Conservation (phyloP, 2,888 invertebrate genomes). For the Lithosia quadra region DNA sequence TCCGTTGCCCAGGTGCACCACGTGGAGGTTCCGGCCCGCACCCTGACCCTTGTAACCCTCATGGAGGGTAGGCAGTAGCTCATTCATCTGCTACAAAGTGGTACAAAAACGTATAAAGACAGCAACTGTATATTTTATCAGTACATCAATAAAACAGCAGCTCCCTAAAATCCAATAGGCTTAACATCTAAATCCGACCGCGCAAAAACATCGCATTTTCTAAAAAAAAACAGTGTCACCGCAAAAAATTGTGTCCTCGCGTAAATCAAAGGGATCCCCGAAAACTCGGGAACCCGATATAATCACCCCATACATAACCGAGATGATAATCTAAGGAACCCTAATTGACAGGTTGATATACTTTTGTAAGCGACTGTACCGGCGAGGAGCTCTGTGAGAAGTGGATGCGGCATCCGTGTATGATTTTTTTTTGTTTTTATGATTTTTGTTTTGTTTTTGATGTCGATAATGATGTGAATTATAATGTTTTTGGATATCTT, state of each 20-base stretch:
- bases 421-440: conserved; percentile 16
- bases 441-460: conserved; percentile 6
- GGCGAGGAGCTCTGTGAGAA: conserved; percentile 28
- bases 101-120: background rate
- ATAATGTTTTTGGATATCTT: conserved; percentile 7
- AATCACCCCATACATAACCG: conserved; percentile 63
- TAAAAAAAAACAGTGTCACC: conserved; percentile 14
- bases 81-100: background rate
- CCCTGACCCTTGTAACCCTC: background rate
- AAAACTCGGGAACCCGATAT: conserved; percentile 54
- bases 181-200: conserved; percentile 14
- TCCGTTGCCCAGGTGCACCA: too few relatives aligned
- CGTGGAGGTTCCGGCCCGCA: too few relatives aligned
- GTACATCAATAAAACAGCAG: conserved; percentile 1
- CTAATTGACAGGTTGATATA: conserved; percentile 78
- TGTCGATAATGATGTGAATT: conserved; percentile 10
- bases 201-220: conserved; percentile 14
- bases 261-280: conserved; percentile 57
- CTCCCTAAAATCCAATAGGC: conserved; percentile 18
- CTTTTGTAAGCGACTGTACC: conserved; percentile 58
- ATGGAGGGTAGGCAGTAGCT: background rate
- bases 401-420: conserved; percentile 32
- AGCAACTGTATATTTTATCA: conserved; percentile 1
- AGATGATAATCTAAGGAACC: conserved; percentile 69
- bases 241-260: conserved; percentile 50